These are phyloP conservation scores for Anableps anableps DNA, from an alignment of 2,797 vertebrate species.

Conservation along the genomic window DNA sequence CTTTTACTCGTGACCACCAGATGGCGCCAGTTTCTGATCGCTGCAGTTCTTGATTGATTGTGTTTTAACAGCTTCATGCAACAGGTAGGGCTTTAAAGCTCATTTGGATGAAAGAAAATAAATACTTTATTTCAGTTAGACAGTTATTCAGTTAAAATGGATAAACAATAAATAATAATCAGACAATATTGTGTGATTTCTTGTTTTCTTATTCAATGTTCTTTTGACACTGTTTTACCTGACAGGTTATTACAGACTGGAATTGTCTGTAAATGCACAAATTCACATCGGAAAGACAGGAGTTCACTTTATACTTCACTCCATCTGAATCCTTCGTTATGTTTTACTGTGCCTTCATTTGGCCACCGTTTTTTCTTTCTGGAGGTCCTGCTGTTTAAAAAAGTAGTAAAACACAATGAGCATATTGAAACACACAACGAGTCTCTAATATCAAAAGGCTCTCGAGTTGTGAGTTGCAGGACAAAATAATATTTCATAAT, in stretches of 20 bases:
- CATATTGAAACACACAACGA: not conserved
- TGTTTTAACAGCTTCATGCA: not conserved
- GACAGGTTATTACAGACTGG: not conserved
- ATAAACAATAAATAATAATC: not conserved
- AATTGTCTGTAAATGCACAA: not conserved
- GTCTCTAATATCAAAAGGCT: not conserved
- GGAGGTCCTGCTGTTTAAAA: not conserved
- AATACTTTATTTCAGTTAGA: not conserved
- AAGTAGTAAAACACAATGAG: not conserved
- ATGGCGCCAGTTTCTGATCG: conserved; percentile 27
- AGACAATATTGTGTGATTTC: not conserved
- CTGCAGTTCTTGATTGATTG: not conserved
- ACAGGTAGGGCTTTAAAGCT: not conserved
- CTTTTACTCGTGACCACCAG: conserved; percentile 40
- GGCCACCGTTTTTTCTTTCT: not conserved
- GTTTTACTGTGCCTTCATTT: not conserved
- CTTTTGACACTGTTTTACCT: not conserved
- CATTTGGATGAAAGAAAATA: not conserved
- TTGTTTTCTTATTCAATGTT: not conserved
- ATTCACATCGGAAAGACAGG: not conserved
- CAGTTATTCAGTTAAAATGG: not conserved
- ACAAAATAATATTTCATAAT: not conserved
- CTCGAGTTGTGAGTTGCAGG: not conserved
- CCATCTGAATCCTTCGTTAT: not conserved
- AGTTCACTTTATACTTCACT: not conserved